Percentiles rank a stretch among this genome's conserved stretches.
phyloP scores from a whole-genome alignment of 2,113 vertebrate species.

The Poecile atricapillus region DNA sequence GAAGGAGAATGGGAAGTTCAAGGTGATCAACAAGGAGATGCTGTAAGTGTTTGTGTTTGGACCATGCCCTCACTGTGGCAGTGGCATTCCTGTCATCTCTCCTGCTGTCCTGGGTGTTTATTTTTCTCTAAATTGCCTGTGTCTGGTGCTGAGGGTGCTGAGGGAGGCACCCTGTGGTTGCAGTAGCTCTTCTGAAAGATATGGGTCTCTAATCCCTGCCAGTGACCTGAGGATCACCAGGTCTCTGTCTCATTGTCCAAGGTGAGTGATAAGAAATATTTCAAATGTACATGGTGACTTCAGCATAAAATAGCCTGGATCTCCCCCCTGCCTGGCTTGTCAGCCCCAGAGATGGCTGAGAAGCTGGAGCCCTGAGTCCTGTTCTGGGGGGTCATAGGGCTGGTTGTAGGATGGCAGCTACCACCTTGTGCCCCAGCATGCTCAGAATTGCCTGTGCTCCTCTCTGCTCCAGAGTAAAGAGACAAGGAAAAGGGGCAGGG shows the following conservation, averaged over 20 bases:
- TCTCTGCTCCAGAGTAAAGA: background rate
- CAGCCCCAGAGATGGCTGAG: background rate
- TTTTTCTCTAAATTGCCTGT: background rate
- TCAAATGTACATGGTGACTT: background rate
- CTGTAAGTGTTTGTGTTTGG: constrained; percentile 46
- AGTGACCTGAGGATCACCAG: background rate
- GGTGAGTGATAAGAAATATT: background rate
- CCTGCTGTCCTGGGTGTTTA: background rate
- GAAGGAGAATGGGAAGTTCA: constrained; percentile 76
- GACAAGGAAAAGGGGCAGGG: background rate
- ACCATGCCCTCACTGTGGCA: background rate
- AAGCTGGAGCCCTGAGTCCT: background rate
- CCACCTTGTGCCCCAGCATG: background rate
- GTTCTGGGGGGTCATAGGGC: rapidly evolving
- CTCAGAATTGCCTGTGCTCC: background rate
- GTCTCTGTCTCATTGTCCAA: background rate
- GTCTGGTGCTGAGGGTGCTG: background rate
- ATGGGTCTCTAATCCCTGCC: background rate
- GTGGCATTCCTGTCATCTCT: background rate
- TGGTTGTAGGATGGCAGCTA: background rate
- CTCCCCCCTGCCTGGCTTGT: background rate
- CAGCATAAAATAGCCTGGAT: background rate
- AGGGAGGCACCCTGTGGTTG: background rate
- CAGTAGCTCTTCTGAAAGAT: background rate
- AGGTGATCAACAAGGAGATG: constrained; percentile 78